Conservation (phyloP, 2,797 vertebrate species). For the Typhlichthys subterraneus region DNA sequence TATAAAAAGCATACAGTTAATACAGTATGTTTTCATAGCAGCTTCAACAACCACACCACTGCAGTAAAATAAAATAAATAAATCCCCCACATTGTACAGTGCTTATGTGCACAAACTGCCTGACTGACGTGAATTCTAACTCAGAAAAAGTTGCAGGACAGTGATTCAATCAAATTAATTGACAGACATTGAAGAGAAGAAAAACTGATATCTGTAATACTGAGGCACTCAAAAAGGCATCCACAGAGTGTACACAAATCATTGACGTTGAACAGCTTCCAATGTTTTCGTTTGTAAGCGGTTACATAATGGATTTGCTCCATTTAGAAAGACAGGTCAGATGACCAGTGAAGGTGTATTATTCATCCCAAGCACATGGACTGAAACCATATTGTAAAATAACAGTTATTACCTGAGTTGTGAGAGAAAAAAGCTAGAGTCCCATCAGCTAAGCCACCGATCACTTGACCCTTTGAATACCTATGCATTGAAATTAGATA, state of each 20-base stretch:
- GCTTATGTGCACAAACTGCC: too few species aligned
- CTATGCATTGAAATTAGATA: constrained; percentile 49
- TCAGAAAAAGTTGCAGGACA: not conserved
- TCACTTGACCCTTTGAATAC: constrained; percentile 74
- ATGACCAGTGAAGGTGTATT: constrained; percentile 6
- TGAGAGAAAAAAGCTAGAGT: constrained; percentile 82
- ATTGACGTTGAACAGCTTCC: constrained; percentile 16
- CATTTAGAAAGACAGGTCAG: constrained; percentile 4
- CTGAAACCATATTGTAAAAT: not conserved
- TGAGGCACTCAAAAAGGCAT: constrained; percentile 35
- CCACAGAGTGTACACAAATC: constrained; percentile 25
- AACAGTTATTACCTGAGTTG: constrained; percentile 63
- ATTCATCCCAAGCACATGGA: not conserved
- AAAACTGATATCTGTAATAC: constrained; percentile 18
- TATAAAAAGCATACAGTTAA: too few species aligned
- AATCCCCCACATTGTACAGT: too few species aligned
- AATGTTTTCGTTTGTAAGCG: constrained; percentile 8
- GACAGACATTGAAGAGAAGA: not conserved
- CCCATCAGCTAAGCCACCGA: constrained; percentile 82
- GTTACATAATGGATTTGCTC: not conserved
- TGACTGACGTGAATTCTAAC: too few species aligned
- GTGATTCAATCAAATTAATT: not conserved
- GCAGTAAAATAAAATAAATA: not conserved
- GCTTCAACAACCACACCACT: constrained; percentile 20
- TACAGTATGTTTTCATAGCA: constrained; percentile 7